These are phyloP conservation scores for Mus caroli DNA, from an alignment of 2,797 vertebrate genomes.

Conservation along the genomic window DNA sequence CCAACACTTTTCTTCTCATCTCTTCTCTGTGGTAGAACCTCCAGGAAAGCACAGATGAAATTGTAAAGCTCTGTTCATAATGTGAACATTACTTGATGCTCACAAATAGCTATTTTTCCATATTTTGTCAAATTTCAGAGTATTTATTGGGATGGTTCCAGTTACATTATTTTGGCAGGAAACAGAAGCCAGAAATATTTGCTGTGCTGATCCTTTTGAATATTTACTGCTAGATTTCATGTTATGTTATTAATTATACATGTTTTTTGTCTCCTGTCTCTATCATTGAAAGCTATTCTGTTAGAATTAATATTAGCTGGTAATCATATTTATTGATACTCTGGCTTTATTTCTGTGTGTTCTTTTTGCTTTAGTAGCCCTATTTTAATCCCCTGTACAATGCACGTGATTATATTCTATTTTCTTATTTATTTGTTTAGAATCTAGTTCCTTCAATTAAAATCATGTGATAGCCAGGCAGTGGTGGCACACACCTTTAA, in stretches of 20 bases:
- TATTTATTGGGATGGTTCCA: slow-evolving; percentile 23
- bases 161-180: slow-evolving; percentile 8
- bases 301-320: not conserved
- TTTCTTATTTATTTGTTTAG: slow-evolving; percentile 30
- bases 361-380: not conserved
- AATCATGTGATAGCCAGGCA: not conserved
- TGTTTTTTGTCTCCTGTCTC: slow-evolving; percentile 13
- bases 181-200: slow-evolving; percentile 50
- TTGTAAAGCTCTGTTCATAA: not conserved
- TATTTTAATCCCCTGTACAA: not conserved
- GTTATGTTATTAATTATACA: slow-evolving; percentile 17
- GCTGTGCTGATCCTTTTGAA: slow-evolving; percentile 47
- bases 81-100: not conserved
- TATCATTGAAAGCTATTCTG: not conserved
- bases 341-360: not conserved
- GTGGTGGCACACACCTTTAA: too few species aligned
- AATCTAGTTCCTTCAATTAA: slow-evolving; percentile 13
- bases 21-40: not conserved
- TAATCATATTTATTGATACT: slow-evolving; percentile 12
- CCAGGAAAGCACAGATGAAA: not conserved
- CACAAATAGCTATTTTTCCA: slow-evolving; percentile 6
- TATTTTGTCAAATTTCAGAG: slow-evolving; percentile 13
- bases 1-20: not conserved
- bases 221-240: slow-evolving; percentile 15
- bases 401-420: not conserved